phyloP scores from a whole-genome alignment of 1,140 invertebrate genomes.

The Pogonomyrmex barbatus region DNA sequence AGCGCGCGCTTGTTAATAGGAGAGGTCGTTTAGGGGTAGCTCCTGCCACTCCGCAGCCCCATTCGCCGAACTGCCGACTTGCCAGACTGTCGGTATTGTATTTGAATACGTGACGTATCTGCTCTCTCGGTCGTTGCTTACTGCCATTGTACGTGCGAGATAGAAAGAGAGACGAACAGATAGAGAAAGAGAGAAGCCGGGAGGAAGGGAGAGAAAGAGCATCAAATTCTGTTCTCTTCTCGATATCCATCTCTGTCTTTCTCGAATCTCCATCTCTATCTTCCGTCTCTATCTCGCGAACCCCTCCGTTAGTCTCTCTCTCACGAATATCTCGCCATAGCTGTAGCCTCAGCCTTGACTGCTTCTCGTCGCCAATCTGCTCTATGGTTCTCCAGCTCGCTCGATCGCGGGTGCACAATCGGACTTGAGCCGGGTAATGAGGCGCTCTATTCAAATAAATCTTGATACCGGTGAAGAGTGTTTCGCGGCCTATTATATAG shows the following conservation, averaged over 20 bases:
- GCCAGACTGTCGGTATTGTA: constrained; percentile 83
- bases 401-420: constrained; percentile 81
- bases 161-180: neutral
- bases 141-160: constrained; percentile 76
- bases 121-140: constrained; percentile 75
- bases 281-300: constrained; percentile 48
- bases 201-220: constrained; percentile 45
- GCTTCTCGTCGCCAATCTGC: constrained; percentile 40
- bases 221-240: constrained; percentile 55
- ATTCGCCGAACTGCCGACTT: constrained; percentile 78
- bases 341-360: constrained; percentile 55
- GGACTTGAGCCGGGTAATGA: constrained; percentile 83
- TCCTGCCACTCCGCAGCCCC: constrained; percentile 64
- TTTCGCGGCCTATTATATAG: constrained; percentile 81
- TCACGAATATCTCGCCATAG: constrained; percentile 45
- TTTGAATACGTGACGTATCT: constrained; percentile 85
- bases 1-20: constrained; percentile 83
- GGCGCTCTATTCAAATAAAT: constrained; percentile 85
- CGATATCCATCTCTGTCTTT: constrained; percentile 29
- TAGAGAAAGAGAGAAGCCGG: neutral
- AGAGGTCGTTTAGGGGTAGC: constrained; percentile 79
- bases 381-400: constrained; percentile 54
- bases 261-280: constrained; percentile 17
- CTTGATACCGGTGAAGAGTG: constrained; percentile 82
- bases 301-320: constrained; percentile 23